phyloP scores from a whole-genome alignment of 2,888 invertebrate species.

The Mystacides longicornis region DNA sequence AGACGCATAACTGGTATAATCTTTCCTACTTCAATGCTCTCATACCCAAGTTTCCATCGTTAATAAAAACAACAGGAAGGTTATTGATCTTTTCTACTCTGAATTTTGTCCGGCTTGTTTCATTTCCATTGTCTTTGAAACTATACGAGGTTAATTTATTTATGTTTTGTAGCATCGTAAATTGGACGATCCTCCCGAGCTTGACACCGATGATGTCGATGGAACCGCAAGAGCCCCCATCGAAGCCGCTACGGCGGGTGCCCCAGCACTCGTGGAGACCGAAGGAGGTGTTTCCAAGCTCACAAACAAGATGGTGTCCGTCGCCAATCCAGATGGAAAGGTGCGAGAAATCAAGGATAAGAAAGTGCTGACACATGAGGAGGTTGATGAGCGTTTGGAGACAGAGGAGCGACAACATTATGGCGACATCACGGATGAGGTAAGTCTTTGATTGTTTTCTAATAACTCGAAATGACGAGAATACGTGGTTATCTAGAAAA shows the following conservation, averaged over 20 bases:
- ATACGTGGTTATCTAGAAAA: too few relatives aligned
- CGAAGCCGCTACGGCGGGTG: slow-evolving; percentile 33
- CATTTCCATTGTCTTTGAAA: too few relatives aligned
- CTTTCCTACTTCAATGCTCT: too few relatives aligned
- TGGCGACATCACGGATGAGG: slow-evolving; percentile 83
- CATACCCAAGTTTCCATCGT: too few relatives aligned
- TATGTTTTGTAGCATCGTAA: slow-evolving; percentile 40
- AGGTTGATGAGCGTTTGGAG: slow-evolving; percentile 73
- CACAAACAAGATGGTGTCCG: slow-evolving; percentile 44
- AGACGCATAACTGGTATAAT: too few relatives aligned
- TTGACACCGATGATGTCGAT: slow-evolving; percentile 29
- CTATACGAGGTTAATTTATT: too few relatives aligned
- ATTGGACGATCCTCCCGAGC: slow-evolving; percentile 38
- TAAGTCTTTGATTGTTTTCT: slow-evolving; percentile 39
- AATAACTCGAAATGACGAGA: not conserved
- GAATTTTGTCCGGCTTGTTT: too few relatives aligned
- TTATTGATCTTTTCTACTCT: too few relatives aligned
- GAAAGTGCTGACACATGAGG: slow-evolving; percentile 71
- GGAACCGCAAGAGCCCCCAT: slow-evolving; percentile 24
- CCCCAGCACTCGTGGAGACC: slow-evolving; percentile 27
- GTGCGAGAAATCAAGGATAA: slow-evolving; percentile 76
- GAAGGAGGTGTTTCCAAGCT: slow-evolving; percentile 38
- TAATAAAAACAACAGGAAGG: too few relatives aligned
- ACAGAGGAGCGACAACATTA: slow-evolving; percentile 77
- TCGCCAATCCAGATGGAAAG: slow-evolving; percentile 63